Percentiles rank a stretch among this genome's conserved stretches.
phyloP scores from a whole-genome alignment of 2,888 invertebrate species.

The Drosophila leonis region DNA sequence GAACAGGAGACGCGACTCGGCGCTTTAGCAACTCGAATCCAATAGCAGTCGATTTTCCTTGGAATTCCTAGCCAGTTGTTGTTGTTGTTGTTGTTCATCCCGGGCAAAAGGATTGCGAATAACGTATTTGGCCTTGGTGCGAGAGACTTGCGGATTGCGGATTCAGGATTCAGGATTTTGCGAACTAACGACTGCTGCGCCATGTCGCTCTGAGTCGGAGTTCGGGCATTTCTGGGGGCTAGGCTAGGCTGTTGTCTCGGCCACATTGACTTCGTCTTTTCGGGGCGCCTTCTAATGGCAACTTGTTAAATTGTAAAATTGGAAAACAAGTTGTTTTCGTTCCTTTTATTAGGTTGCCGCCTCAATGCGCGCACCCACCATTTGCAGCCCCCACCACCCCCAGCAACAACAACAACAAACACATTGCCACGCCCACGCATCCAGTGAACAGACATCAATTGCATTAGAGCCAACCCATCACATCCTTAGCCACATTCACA shows the following conservation, averaged over 20 bases:
- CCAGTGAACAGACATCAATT: conserved; percentile 79
- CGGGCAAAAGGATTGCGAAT: conserved; percentile 77
- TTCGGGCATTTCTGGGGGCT: background rate
- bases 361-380: conserved; percentile 64
- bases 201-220: conserved; percentile 17
- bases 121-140: conserved; percentile 36
- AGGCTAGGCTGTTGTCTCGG: conserved; percentile 14
- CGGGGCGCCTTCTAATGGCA: conserved; percentile 67
- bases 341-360: conserved; percentile 83
- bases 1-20: conserved; percentile 45
- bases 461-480: conserved; percentile 66
- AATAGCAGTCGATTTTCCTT: conserved; percentile 81
- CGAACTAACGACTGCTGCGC: conserved; percentile 68
- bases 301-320: conserved; percentile 85
- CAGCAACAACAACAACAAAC: background rate
- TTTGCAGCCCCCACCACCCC: background rate
- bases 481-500: conserved; percentile 16
- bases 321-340: conserved; percentile 84
- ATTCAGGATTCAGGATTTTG: conserved; percentile 37
- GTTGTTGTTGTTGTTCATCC: conserved; percentile 32
- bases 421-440: conserved; percentile 40
- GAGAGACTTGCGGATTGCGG: conserved; percentile 12
- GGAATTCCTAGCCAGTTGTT: conserved; percentile 63
- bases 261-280: conserved; percentile 11
- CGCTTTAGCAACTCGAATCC: conserved; percentile 64